Evolutionary conservation across 2,797 vertebrate species (phyloP), one percentile per base, ranked within the genome.

Genomic region (Nasua narica): DNA sequence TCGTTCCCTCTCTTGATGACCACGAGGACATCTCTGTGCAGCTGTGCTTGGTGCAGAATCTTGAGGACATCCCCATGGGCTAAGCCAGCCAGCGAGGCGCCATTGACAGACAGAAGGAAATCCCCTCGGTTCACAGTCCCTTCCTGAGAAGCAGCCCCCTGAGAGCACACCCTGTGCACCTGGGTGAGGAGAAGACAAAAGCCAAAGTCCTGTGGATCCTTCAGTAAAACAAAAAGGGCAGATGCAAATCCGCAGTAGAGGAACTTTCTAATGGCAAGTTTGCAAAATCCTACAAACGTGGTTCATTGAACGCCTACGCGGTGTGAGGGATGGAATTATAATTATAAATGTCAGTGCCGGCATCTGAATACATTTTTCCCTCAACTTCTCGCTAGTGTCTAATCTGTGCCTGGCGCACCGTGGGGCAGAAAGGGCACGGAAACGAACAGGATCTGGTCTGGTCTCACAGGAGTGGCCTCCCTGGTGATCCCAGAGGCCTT

Each of bases 111-210:
- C 62, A 99, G 94, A 95, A 99, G 98, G 90, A 97, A 90, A 98
- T 99, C 99, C 60, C 99, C 99, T 76, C 98, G 98, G 97, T 98
- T 98, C 97, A 99, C 98, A 43, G 99, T 99, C 69, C 99, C 99
- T 98, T 99, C 99, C 58, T 99, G 98, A 96, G 98, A 98, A 25
- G 99, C 99, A 13, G 98, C 98, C 62, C 99, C 99, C 98, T 99
- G 99, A 91, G 98, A 98, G 98, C 99, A 99, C 87, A 99, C 99
- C 92, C 99, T 99, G 98, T 99, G 99, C 65, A 99, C 99, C 99
- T 99, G 97, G 7, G 90, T 85, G 94, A 97, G 96, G 37, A 87
- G 37, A 88, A 40, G 52, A 58, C 86, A 78, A 60, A 72, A 91
- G 54, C 69, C 82, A 90, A 19, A 35, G 32, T 40, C 56, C 58